Evolutionary conservation across 2,888 invertebrate genomes (phyloP).

Genomic region (Hypercompe scribonia): DNA sequence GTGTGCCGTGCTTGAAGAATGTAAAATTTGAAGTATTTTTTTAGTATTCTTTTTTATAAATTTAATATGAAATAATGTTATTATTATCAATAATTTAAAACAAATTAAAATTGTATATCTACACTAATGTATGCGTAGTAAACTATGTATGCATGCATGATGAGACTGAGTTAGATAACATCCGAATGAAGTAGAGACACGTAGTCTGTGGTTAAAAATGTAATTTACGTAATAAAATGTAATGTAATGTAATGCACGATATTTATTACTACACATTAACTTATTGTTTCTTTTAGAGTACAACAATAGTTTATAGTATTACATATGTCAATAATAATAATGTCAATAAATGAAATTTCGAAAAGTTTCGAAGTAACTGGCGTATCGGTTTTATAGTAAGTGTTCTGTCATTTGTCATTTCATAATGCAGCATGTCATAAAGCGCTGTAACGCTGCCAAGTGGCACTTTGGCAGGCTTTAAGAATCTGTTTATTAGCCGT

Average conservation of each 20-base stretch:
- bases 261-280: background rate
- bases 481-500: conserved; percentile 9
- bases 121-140: too few relatives aligned
- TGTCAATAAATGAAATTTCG: background rate
- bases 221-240: background rate
- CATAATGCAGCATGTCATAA: conserved; percentile 6
- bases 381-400: conserved; percentile 1
- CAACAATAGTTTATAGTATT: too few relatives aligned
- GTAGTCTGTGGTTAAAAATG: background rate
- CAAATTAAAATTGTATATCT: too few relatives aligned
- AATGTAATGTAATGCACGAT: background rate
- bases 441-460: conserved; percentile 4
- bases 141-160: background rate
- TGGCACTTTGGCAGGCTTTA: conserved; percentile 1
- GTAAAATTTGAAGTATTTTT: too few relatives aligned
- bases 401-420: conserved; percentile 7
- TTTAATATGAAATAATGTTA: too few relatives aligned
- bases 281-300: background rate
- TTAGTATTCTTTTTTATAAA: too few relatives aligned
- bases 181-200: background rate
- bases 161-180: background rate
- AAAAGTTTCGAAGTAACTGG: background rate
- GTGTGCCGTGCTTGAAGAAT: too few relatives aligned
- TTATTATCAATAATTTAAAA: too few relatives aligned
- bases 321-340: too few relatives aligned